Conservation (phyloP, 2,113 vertebrate species). For the Perca flavescens region DNA sequence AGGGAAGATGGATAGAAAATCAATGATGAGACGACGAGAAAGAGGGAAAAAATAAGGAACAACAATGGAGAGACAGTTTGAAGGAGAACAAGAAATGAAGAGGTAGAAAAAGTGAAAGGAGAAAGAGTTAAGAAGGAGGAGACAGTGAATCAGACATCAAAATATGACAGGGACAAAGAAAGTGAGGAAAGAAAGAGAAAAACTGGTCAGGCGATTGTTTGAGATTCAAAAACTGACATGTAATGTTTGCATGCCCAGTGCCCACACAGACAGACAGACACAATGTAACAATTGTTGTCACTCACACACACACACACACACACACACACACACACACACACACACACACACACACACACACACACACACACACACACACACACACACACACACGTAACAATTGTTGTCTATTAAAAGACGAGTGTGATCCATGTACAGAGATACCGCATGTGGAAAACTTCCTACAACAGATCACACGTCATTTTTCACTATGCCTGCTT, state of each 20-base stretch:
- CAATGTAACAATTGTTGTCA: background rate
- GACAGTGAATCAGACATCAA: background rate
- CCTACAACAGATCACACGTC: constrained; percentile 4
- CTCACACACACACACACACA: too few relatives aligned
- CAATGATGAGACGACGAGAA: background rate
- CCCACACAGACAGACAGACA: accelerated
- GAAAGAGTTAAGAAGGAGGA: background rate
- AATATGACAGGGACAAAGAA: background rate
- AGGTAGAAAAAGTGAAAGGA: background rate
- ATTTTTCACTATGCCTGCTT: background rate
- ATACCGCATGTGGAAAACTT: background rate
- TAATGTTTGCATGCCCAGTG: accelerated
- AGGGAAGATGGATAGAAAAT: background rate
- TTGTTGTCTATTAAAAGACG: background rate
- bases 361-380: too few relatives aligned
- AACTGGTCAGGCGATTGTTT: background rate
- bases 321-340: accelerated
- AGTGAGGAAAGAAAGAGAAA: background rate
- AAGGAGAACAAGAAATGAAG: background rate
- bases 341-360: accelerated
- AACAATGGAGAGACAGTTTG: background rate
- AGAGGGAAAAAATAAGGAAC: too few relatives aligned
- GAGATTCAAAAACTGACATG: background rate
- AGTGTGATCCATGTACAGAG: background rate
- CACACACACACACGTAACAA: background rate